Percentiles rank a stretch among this genome's conserved stretches.
phyloP scores from a whole-genome alignment of 2,797 vertebrate species.

The Ptychadena robeensis region DNA sequence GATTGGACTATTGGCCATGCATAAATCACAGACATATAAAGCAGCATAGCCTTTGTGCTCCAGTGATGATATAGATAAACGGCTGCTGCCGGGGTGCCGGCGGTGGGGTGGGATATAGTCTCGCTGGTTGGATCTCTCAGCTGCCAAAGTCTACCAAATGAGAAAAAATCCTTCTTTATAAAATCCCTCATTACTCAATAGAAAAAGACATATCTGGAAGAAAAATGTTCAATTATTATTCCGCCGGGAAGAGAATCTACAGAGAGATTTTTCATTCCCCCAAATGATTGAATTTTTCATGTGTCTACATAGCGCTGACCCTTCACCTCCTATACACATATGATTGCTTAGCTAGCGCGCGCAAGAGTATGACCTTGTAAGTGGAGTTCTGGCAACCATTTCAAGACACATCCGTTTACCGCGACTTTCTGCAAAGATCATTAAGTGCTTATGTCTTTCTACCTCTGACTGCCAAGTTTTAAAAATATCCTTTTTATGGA shows the following conservation, averaged over 20 bases:
- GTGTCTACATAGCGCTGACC: slow-evolving; percentile 16
- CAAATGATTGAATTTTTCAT: slow-evolving; percentile 26
- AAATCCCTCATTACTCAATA: slow-evolving; percentile 24
- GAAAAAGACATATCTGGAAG: neutral
- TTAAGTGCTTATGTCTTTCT: slow-evolving; percentile 57
- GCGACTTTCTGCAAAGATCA: slow-evolving; percentile 49
- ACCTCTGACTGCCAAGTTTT: slow-evolving; percentile 43
- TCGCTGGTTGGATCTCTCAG: neutral
- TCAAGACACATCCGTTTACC: slow-evolving; percentile 45
- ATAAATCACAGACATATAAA: slow-evolving; percentile 17
- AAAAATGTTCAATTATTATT: slow-evolving; percentile 24
- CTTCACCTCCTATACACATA: neutral
- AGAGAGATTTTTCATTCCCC: neutral
- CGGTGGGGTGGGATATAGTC: neutral
- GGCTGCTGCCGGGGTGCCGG: neutral
- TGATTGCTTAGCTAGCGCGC: slow-evolving; percentile 26
- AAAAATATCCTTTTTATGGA: slow-evolving; percentile 51
- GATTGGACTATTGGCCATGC: neutral
- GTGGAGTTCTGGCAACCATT: slow-evolving; percentile 45
- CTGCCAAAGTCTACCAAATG: neutral
- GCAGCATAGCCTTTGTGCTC: slow-evolving; percentile 1
- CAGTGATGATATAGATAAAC: neutral
- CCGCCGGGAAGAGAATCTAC: neutral
- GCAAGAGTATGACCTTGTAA: slow-evolving; percentile 43
- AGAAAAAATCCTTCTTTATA: slow-evolving; percentile 20